Conservation (phyloP, 1,140 invertebrate species). For the Halesus radiatus region DNA sequence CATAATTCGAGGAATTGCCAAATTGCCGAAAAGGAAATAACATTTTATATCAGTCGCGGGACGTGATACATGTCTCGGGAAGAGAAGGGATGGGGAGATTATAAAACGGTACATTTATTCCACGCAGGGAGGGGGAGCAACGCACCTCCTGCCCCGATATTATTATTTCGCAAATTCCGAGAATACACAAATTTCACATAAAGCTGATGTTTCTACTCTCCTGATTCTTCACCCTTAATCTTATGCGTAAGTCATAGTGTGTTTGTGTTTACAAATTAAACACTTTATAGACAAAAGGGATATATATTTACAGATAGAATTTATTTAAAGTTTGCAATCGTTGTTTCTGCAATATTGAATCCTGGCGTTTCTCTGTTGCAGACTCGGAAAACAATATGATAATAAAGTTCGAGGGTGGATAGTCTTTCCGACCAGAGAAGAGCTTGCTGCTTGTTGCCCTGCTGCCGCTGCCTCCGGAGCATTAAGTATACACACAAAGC, state of each 20-base stretch:
- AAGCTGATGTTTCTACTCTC: background rate
- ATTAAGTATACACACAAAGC: background rate
- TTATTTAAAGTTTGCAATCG: too few species aligned
- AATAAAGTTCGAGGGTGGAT: too few species aligned
- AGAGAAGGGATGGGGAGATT: conserved; percentile 39
- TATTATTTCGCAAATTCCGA: background rate
- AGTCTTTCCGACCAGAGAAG: too few species aligned
- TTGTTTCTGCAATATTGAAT: too few species aligned
- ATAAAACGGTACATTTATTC: conserved; percentile 54
- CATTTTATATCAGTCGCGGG: conserved; percentile 48
- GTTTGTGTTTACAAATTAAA: too few species aligned
- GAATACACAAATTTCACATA: background rate
- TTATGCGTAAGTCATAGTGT: too few species aligned
- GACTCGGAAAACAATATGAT: too few species aligned
- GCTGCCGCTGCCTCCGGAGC: background rate
- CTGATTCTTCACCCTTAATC: too few species aligned
- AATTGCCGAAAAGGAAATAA: conserved; percentile 53
- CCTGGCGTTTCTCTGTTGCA: too few species aligned
- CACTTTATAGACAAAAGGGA: too few species aligned
- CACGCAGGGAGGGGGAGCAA: background rate
- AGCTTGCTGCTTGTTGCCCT: background rate
- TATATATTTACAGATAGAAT: too few species aligned
- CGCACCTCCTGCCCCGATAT: background rate
- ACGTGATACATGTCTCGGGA: conserved; percentile 35
- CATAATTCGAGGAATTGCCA: conserved; percentile 49